Percentiles rank a stretch among this genome's conserved stretches.
Evolutionary conservation across 2,888 invertebrate species (phyloP).

Genomic region (Dryadula phaetusa): DNA sequence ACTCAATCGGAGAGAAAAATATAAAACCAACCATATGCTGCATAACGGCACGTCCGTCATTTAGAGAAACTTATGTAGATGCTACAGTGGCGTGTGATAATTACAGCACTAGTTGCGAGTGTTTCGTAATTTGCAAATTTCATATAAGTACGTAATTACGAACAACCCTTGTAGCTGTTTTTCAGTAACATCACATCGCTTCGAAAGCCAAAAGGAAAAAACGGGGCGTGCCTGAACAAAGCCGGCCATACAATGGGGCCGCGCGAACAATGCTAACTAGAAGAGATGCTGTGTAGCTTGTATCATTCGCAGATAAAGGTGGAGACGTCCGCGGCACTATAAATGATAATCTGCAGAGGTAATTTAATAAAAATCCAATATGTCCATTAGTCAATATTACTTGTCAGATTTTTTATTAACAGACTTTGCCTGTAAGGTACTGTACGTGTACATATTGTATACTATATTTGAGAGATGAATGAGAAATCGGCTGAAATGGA

Average conservation of each 20-base stretch:
- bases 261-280: conserved; percentile 79
- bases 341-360: conserved; percentile 18
- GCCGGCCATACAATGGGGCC: conserved; percentile 71
- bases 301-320: conserved; percentile 78
- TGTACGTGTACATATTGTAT: neutral
- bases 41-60: conserved; percentile 13
- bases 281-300: conserved; percentile 67
- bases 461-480: neutral
- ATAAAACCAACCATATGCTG: conserved; percentile 5
- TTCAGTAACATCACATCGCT: conserved; percentile 66
- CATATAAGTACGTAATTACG: conserved; percentile 49
- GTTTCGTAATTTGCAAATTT: conserved; percentile 35
- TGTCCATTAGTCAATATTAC: neutral
- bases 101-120: conserved; percentile 23
- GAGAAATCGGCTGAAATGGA: too few relatives aligned
- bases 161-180: conserved; percentile 55
- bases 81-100: conserved; percentile 20
- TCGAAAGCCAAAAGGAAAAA: conserved; percentile 76
- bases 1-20: neutral
- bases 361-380: conserved; percentile 2
- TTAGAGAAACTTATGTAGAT: conserved; percentile 11
- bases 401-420: neutral
- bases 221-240: conserved; percentile 80
- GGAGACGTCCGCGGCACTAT: conserved; percentile 37
- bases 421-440: too few relatives aligned